These are phyloP conservation scores for Scylla paramamosain DNA, from an alignment of 1,140 invertebrate genomes.

Conservation along the genomic window DNA sequence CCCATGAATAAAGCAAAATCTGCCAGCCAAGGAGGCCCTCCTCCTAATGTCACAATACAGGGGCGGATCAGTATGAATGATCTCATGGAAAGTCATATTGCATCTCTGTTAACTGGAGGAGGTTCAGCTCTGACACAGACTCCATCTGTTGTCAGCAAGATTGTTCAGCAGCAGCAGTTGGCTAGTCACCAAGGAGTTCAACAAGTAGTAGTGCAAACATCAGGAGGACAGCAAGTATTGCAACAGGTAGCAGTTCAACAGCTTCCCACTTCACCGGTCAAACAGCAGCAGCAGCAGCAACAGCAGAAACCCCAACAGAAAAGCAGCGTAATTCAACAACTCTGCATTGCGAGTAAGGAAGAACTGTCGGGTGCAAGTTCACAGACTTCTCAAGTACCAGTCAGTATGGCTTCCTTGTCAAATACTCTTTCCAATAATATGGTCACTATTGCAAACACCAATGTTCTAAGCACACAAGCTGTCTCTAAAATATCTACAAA, in stretches of 20 bases:
- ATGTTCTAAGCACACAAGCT: background rate
- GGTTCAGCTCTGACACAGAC: conserved; percentile 51
- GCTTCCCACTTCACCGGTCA: conserved; percentile 49
- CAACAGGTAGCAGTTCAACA: conserved; percentile 71
- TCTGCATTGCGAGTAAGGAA: conserved; percentile 52
- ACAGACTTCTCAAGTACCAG: conserved; percentile 26
- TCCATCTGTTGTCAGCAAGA: conserved; percentile 71
- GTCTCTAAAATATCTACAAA: background rate
- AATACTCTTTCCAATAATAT: background rate
- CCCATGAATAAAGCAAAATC: conserved; percentile 73
- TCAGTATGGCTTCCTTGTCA: conserved; percentile 39
- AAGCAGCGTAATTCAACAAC: conserved; percentile 65
- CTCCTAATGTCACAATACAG: conserved; percentile 77
- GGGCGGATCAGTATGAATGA: conserved; percentile 77
- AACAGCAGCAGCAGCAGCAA: conserved; percentile 60
- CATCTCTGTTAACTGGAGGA: conserved; percentile 73
- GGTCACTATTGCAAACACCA: conserved; percentile 33
- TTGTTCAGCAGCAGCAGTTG: conserved; percentile 72
- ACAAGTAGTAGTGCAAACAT: conserved; percentile 73
- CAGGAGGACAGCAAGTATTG: conserved; percentile 65
- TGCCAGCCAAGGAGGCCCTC: conserved; percentile 69
- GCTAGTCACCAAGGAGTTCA: conserved; percentile 69
- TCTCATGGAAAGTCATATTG: conserved; percentile 77
- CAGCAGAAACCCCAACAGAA: conserved; percentile 63
- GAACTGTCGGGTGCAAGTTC: conserved; percentile 47